These are phyloP conservation scores for Tachuris rubrigastra DNA, from an alignment of 2,113 vertebrate genomes.

Conservation along the genomic window DNA sequence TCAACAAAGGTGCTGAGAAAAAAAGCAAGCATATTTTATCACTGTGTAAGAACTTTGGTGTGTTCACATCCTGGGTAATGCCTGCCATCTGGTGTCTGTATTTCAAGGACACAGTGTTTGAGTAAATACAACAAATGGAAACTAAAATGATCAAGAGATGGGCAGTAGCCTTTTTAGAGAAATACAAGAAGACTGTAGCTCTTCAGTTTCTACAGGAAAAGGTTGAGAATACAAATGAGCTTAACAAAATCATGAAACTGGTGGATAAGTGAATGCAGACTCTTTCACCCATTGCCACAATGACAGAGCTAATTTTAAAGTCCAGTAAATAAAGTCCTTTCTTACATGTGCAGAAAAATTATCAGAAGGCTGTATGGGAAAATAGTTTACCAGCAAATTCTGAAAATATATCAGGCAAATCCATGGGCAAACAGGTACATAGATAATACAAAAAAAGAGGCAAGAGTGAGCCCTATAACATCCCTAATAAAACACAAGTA, in stretches of 20 bases:
- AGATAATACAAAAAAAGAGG: not conserved
- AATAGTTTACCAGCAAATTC: not conserved
- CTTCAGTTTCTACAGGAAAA: not conserved
- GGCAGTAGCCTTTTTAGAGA: not conserved
- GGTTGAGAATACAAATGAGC: not conserved
- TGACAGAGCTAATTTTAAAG: not conserved
- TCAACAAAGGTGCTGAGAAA: not conserved
- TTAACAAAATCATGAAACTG: not conserved
- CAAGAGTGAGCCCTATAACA: not conserved
- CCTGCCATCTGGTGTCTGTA: not conserved
- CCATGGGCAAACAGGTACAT: not conserved
- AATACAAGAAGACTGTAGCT: not conserved
- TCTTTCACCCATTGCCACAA: not conserved
- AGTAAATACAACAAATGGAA: not conserved
- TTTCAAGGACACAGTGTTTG: not conserved
- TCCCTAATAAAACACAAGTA: not conserved
- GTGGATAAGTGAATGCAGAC: not conserved
- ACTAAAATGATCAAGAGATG: not conserved
- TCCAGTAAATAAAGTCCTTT: not conserved
- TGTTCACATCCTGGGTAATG: accelerated
- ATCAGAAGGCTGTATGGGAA: not conserved
- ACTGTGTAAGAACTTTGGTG: not conserved
- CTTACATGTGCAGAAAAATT: not conserved
- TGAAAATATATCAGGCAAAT: not conserved
- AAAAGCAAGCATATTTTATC: not conserved